Conservation (phyloP, 2,113 vertebrate species). For the Xenopus laevis region DNA sequence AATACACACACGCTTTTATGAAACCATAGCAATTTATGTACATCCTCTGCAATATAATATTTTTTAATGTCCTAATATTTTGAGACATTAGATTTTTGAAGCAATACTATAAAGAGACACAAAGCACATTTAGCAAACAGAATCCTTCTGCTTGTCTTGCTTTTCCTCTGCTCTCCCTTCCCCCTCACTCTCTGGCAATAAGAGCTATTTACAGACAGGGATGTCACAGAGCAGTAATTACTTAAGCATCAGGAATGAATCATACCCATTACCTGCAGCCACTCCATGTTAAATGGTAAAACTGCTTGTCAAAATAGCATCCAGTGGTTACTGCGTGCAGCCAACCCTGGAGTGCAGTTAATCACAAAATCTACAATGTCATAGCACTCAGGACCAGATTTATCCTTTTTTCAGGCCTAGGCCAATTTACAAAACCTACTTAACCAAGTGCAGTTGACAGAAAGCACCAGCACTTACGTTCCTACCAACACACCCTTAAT, state of each 20-base stretch:
- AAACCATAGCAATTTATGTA: no score
- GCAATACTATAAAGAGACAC: no score
- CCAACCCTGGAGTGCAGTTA: background rate
- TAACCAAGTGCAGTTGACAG: no score
- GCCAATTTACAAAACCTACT: no score
- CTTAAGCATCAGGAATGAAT: conserved; percentile 14
- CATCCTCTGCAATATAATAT: no score
- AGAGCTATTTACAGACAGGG: conserved; percentile 13
- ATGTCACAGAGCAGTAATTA: conserved; percentile 6
- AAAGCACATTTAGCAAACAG: background rate
- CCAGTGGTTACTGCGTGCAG: background rate
- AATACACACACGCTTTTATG: no score
- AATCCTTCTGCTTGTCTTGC: background rate
- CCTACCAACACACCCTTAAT: no score
- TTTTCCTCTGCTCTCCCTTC: background rate
- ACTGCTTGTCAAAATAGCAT: background rate
- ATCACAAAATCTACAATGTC: background rate
- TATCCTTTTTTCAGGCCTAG: background rate
- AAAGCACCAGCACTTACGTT: no score
- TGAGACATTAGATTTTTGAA: no score
- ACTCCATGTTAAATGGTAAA: background rate
- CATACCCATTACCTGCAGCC: conserved; percentile 7
- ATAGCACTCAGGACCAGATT: background rate
- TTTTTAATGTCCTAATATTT: no score
- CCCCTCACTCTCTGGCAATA: conserved; percentile 10